phyloP scores from a whole-genome alignment of 2,113 vertebrate species.

The Nibea albiflora region DNA sequence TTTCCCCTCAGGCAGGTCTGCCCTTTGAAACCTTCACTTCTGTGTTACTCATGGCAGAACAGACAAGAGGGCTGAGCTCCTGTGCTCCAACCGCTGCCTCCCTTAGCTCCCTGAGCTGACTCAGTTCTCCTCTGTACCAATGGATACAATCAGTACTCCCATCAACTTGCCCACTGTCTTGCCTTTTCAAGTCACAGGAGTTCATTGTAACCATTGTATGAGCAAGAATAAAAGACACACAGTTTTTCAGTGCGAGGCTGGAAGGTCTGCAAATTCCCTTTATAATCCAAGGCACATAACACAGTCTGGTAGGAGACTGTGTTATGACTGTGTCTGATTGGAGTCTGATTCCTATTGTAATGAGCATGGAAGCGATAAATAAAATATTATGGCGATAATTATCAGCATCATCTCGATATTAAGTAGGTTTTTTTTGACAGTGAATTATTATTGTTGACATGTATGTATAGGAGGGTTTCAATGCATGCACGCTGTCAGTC shows the following conservation, averaged over 20 bases:
- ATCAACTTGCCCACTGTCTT: slow-evolving; percentile 1
- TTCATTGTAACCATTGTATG: slow-evolving; percentile 16
- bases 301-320: not conserved
- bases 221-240: not conserved
- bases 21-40: slow-evolving; percentile 68
- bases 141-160: slow-evolving; percentile 16
- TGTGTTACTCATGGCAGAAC: slow-evolving; percentile 51
- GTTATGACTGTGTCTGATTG: not conserved
- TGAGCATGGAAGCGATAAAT: not conserved
- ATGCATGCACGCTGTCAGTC: not conserved
- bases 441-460: not conserved
- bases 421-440: too few species aligned
- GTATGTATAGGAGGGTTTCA: not conserved
- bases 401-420: not conserved
- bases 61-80: slow-evolving; percentile 42
- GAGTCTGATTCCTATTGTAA: not conserved
- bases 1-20: slow-evolving; percentile 56
- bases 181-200: slow-evolving; percentile 26
- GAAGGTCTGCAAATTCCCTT: not conserved
- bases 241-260: not conserved
- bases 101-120: slow-evolving; percentile 13
- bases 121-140: slow-evolving; percentile 22
- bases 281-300: slow-evolving; percentile 8
- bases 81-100: slow-evolving; percentile 29
- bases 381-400: slow-evolving; percentile 25